These are phyloP conservation scores for Hydropotes inermis DNA, from an alignment of 2,113 vertebrate species.

Conservation along the genomic window DNA sequence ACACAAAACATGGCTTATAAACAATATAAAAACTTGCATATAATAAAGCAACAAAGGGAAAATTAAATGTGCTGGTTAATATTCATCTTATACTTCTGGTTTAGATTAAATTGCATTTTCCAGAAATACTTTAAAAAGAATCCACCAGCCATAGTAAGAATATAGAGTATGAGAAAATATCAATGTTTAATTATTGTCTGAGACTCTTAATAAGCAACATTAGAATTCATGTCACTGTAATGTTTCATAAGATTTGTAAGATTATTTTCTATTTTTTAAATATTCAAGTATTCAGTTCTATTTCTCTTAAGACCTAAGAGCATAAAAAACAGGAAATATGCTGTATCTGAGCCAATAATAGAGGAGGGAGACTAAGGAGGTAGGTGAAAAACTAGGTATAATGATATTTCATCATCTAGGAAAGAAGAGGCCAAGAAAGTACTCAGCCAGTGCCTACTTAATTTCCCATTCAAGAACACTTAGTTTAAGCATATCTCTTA, in stretches of 20 bases:
- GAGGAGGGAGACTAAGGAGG: background rate
- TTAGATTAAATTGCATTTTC: conserved; percentile 19
- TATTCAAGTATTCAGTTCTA: background rate
- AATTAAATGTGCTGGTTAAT: conserved; percentile 5
- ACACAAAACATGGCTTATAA: background rate
- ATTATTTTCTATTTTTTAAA: conserved; percentile 12
- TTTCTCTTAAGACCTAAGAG: background rate
- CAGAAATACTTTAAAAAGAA: background rate
- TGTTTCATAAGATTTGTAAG: background rate
- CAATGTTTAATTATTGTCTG: background rate
- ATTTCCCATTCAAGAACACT: background rate
- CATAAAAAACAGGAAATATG: background rate
- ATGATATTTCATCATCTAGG: background rate
- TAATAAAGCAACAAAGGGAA: background rate
- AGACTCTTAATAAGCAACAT: background rate
- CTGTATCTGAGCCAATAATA: background rate
- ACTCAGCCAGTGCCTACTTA: background rate
- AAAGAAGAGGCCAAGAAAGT: background rate
- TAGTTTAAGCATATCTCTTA: conserved; percentile 31
- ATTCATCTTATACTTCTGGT: background rate
- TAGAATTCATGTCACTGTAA: background rate
- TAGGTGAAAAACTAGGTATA: background rate
- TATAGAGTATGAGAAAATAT: background rate
- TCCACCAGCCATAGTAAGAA: background rate
- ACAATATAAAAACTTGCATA: conserved; percentile 21